phyloP scores from a whole-genome alignment of 1,140 invertebrate genomes.

The Leptopilina clavipes region DNA sequence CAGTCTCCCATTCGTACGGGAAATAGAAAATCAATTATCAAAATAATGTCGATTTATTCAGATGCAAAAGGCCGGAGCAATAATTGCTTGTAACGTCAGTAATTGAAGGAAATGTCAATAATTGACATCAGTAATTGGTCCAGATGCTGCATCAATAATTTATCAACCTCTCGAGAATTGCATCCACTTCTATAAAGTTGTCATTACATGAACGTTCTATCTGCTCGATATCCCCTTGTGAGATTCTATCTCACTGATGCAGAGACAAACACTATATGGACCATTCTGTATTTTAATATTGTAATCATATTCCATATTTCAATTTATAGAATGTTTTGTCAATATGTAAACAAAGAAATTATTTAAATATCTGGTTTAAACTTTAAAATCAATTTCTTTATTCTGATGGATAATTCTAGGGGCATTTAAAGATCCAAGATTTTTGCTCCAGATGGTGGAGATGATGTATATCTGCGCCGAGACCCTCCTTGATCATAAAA shows the following conservation, averaged over 20 bases:
- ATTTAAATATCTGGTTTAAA: too few relatives aligned
- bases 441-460: background rate
- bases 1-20: too few relatives aligned
- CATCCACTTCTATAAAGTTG: slow-evolving; percentile 21
- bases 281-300: too few relatives aligned
- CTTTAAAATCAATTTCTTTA: too few relatives aligned
- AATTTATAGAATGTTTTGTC: too few relatives aligned
- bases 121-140: slow-evolving; percentile 5
- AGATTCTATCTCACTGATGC: slow-evolving; percentile 24
- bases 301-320: background rate
- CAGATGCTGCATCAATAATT: slow-evolving; percentile 1
- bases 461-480: background rate
- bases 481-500: slow-evolving; percentile 3
- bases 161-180: background rate
- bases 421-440: background rate
- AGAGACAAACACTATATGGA: too few relatives aligned
- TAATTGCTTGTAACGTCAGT: background rate
- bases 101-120: background rate
- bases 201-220: background rate
- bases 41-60: too few relatives aligned
- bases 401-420: too few relatives aligned
- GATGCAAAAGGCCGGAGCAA: background rate
- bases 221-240: background rate
- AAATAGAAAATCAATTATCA: too few relatives aligned
- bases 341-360: too few relatives aligned